Evolutionary conservation across 2,113 vertebrate species (phyloP).

Genomic region (Haplotaxodon microlepis): DNA sequence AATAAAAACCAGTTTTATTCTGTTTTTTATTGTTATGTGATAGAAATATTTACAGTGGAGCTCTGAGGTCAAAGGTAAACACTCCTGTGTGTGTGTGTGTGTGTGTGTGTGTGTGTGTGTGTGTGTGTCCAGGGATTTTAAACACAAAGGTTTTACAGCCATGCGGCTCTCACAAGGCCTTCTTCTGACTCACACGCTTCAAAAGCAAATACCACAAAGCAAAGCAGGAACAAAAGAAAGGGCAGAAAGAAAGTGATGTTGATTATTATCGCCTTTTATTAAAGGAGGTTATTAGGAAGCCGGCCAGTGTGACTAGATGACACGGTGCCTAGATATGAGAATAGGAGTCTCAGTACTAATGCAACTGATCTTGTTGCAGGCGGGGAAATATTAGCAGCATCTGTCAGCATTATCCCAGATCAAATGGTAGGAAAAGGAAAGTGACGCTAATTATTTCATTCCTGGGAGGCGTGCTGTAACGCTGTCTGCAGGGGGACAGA

Average conservation of each 20-base stretch:
- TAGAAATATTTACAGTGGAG: neutral
- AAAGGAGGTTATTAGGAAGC: neutral
- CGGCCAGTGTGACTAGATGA: neutral
- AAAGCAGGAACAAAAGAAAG: neutral
- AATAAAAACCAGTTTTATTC: neutral
- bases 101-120: neutral
- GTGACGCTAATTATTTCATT: slow-evolving; percentile 46
- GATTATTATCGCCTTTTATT: slow-evolving; percentile 3
- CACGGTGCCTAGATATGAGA: neutral
- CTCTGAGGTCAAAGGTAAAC: neutral
- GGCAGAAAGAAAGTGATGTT: neutral
- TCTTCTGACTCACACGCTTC: neutral
- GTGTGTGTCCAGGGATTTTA: neutral
- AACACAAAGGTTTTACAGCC: neutral
- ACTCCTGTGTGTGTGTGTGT: neutral
- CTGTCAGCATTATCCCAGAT: slow-evolving; percentile 25
- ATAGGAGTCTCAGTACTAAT: neutral
- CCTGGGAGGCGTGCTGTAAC: slow-evolving; percentile 8
- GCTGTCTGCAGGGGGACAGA: slow-evolving; percentile 32
- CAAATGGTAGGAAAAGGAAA: slow-evolving; percentile 9
- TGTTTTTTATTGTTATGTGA: neutral
- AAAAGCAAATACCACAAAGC: neutral
- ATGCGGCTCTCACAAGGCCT: neutral
- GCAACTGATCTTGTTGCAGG: slow-evolving; percentile 10
- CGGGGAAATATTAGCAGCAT: slow-evolving; percentile 22